Base-by-base conservation (phyloP, 2,888 invertebrate genomes). In the Polydesmus complanatus region DNA sequence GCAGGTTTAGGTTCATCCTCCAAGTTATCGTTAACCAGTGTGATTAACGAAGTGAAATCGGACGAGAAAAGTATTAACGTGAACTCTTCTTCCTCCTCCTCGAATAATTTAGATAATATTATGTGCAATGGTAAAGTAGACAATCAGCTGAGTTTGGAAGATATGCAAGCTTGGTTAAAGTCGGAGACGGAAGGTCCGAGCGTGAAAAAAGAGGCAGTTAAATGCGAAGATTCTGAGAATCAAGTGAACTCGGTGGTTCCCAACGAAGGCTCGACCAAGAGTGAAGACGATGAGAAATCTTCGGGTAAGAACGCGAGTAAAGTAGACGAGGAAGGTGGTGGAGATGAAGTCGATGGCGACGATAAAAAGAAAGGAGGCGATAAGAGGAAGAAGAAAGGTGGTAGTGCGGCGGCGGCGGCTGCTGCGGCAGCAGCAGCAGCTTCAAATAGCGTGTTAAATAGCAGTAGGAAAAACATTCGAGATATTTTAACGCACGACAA, bases 401-500 rank as follows among this genome's bases (percentile, higher is more conserved):
- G n/a, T n/a, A n/a, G n/a, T 62, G 67, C 60, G 60, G 65, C 62
- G 56, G 63, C 18, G 60, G 71, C 69, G 26, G 71, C 69, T 52
- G 68, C 67, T 1, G 68, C 69, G 26, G 72, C 61, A 64, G 67
- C n/a, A 70, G 71, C 54, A 70, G 69, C 3, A 65, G 68, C 8
- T 64, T 8, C 14, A 37, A 37, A 37, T 37, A 66, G 53, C 69
- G 68, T 5, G 64, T 8, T 37, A 37, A 37, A 37, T 37, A 66
- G 53, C 69, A 70, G 2, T 67, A 55, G 92, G 50, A 81, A 88
- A 64, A 92, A 92, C 71, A 92, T 92, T 67, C 81, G 94, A 61
- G 92, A 94, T 76, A 93, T 95, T 8, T 86, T 94, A 83, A 88
- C 89, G 70, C 93, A 93, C 70, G 88, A 88, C 64, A 89, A 94